Evolutionary conservation across 2,113 vertebrate species (phyloP).

Genomic region (Coptodon bakossiorum): DNA sequence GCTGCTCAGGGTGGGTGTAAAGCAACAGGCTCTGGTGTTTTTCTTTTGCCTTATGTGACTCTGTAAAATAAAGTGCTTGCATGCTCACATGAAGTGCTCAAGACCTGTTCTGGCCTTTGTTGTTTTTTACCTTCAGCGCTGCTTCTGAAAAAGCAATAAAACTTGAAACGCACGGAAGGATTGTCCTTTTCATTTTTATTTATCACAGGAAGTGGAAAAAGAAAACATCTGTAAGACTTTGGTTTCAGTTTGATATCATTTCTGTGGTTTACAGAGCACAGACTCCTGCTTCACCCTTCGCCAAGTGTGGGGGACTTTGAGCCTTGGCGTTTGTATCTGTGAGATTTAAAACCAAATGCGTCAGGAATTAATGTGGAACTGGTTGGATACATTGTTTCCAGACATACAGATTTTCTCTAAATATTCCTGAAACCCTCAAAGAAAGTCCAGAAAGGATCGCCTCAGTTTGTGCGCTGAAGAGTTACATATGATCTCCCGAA

Average conservation of each 20-base stretch:
- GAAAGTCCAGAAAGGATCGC: background rate
- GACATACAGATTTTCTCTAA: background rate
- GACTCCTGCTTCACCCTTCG: background rate
- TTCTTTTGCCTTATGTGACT: background rate
- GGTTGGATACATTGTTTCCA: background rate
- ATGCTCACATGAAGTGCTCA: background rate
- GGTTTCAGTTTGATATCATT: background rate
- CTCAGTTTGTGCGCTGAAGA: background rate
- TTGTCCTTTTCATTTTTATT: background rate
- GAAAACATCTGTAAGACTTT: background rate
- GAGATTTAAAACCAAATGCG: background rate
- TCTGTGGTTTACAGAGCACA: background rate
- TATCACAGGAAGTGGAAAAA: background rate
- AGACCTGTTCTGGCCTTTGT: background rate
- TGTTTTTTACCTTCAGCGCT: background rate
- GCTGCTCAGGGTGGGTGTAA: background rate
- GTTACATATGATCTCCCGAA: fast-evolving
- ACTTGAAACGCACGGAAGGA: background rate
- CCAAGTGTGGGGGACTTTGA: background rate
- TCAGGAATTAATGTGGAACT: background rate
- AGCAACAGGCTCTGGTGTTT: background rate
- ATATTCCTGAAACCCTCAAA: background rate
- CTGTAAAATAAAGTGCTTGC: background rate
- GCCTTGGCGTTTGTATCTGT: background rate
- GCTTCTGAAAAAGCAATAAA: constrained; percentile 16